Base-by-base conservation (phyloP, 2,888 invertebrate genomes). In the Drosophila mettleri region DNA sequence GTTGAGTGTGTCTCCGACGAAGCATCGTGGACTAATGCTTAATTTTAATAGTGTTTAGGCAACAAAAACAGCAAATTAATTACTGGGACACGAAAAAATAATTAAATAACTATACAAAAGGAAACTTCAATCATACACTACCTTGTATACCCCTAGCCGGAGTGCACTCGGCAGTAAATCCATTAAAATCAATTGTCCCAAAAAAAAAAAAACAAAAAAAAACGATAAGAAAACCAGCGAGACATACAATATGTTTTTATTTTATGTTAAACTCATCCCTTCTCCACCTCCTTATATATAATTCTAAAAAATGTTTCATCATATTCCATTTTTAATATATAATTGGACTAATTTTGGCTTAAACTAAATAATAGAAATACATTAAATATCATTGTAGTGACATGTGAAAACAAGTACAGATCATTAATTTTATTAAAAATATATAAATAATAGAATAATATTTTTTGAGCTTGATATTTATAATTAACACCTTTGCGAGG, bases 1-100 rank as follows among this genome's bases (percentile, higher is more conserved):
- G 10, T 65, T 20, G 79, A 82, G 2, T 60, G 57, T 9, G 48
- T 75, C 20, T 80, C 80, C 39, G 79, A 80, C 41, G 80, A 55
- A n/a, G 38, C 53, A 8, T 20, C 59, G 8, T 74, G 48, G 75
- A n/a, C 33, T 7, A 54, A 46, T 24, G 38, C 71, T 24, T 62
- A 70, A 63, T 57, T 49, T 48, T 33, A 48, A 31, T 53, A 36
- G 48, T 54, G 54, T 43, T 45, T 45, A 58, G 46, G 38, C 10
- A 31, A 54, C 33, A 33, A 59, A 20, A 27, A 10, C 10, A 22
- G 16, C 12, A 84, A 48, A 41, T 60, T 52, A 18, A 63, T 60
- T 29, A 65, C n/a, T 63, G 51, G 33, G 49, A 46, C 31, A 51
- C 52, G 29, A 9, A 24, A 45, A 34, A 24, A 31, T 20, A 1